A percentile compares a stretch with the other conserved stretches of the same genome.
Evolutionary conservation across 1,140 invertebrate genomes (phyloP).

Genomic region (Thalassaphorura encarpata): DNA sequence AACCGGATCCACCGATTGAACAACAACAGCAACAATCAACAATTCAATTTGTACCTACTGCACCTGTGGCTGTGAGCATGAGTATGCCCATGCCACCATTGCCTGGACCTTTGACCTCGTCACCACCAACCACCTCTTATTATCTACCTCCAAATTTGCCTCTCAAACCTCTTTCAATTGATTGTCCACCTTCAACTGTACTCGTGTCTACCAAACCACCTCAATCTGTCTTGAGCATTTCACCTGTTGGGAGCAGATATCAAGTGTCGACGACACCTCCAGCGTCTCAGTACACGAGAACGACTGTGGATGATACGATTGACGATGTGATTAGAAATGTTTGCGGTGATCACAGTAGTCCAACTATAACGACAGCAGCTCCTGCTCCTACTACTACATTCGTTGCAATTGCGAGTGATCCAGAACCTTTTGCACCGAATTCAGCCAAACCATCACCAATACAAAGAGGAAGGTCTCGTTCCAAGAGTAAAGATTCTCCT

Average conservation of each 20-base stretch:
- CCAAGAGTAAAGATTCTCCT: conserved; percentile 20
- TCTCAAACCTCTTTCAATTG: conserved; percentile 4
- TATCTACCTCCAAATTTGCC: too few relatives aligned
- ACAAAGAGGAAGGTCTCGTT: conserved; percentile 8
- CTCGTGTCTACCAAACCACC: conserved; percentile 9
- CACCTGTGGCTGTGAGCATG: not conserved
- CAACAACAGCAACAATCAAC: too few relatives aligned
- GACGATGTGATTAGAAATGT: conserved; percentile 62
- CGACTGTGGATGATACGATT: conserved; percentile 70
- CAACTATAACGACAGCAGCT: too few relatives aligned
- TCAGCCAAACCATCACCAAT: not conserved
- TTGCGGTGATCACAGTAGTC: too few relatives aligned
- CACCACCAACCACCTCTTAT: too few relatives aligned
- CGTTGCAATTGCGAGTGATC: too few relatives aligned
- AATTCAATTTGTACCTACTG: not conserved
- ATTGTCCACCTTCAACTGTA: conserved; percentile 6
- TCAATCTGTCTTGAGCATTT: not conserved
- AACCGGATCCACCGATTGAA: too few relatives aligned
- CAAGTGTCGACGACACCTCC: conserved; percentile 3
- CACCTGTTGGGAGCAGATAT: conserved; percentile 1
- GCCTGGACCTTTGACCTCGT: too few relatives aligned
- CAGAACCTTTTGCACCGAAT: too few relatives aligned
- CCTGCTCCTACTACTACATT: too few relatives aligned
- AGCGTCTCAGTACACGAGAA: conserved; percentile 40
- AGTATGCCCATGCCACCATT: too few relatives aligned